Evolutionary conservation across 2,888 invertebrate species (phyloP), one percentile per base, ranked within the genome.

Genomic region (Dicyrtoma fusca): DNA sequence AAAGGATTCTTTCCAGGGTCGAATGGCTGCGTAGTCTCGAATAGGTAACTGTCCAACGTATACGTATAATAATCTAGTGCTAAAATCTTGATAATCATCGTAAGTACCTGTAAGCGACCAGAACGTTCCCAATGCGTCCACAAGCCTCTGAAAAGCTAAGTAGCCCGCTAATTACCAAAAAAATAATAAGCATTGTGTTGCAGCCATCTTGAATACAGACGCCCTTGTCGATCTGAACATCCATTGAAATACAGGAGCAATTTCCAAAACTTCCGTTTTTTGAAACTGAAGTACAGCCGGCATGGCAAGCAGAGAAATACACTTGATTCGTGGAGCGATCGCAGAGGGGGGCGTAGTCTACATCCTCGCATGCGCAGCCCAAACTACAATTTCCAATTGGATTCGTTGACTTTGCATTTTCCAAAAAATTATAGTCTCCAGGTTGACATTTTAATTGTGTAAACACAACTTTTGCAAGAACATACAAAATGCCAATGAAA

Each of bases 281-380:
- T 21, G 83, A 77, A 1, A 77, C 71, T 10, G 77, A 80, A 64
- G 83, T 84, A 78, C 91, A 91, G 0, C 91, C 91, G 0, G 91
- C 91, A 81, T 90, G 90, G 79, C 91, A 91, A 0, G 91, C 88
- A 0, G 90, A 90, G 82, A 88, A 91, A 81, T 86, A 91, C 0
- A 89, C 88, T 14, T 86, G 85, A 66, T 83, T 84, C 0, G 85
- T 85, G 14, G 86, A 83, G 51, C 85, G 84, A 76, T 87, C 86
- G 79, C 90, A 90, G 0, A 90, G 87, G 0, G 90, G 90, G 3
- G 88, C 8, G 34, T 34, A 34, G 34, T 34, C 86, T 82, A 88
- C 90, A 13, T 84, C 83, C 1, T 85, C 85, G 81, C 90, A 90
- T 44, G 85, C 85, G 82, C 90, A 90, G 63, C 86, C 85, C 1